These are phyloP conservation scores for Schrankia costaestrigalis DNA, from an alignment of 2,888 invertebrate species.

Conservation along the genomic window DNA sequence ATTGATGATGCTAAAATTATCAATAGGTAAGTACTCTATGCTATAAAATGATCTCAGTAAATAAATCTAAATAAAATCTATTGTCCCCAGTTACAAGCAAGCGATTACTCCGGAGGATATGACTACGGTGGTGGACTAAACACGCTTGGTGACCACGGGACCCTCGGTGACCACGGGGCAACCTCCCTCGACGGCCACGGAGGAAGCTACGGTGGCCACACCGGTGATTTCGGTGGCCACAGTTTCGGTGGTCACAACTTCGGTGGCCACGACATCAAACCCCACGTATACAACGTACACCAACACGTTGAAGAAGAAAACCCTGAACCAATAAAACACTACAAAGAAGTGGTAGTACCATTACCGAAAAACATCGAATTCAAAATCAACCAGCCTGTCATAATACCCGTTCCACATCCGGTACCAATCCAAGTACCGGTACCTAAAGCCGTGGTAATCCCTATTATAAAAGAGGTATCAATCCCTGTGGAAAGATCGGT, in stretches of 20 bases:
- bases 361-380: constrained; percentile 82
- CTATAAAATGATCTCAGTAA: background rate
- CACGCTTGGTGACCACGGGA: too few relatives aligned
- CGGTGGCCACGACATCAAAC: constrained; percentile 56
- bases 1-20: too few relatives aligned
- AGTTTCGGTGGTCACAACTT: constrained; percentile 38
- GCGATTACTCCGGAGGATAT: constrained; percentile 53
- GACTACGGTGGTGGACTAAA: constrained; percentile 39
- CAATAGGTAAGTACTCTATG: background rate
- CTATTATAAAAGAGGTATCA: constrained; percentile 84
- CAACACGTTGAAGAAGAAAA: constrained; percentile 85
- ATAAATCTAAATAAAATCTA: background rate
- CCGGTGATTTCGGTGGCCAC: constrained; percentile 33
- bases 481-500: constrained; percentile 87
- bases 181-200: constrained; percentile 29
- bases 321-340: constrained; percentile 84
- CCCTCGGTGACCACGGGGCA: background rate
- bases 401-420: constrained; percentile 82
- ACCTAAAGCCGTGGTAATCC: constrained; percentile 84
- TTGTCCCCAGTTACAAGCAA: constrained; percentile 57
- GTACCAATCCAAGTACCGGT: constrained; percentile 86
- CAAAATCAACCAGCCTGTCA: constrained; percentile 77
- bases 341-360: constrained; percentile 85
- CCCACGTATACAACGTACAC: constrained; percentile 80
- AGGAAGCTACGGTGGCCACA: constrained; percentile 24